Evolutionary conservation across 92 coral and sea anemone species (phyloP).

Genomic region (Umimayanthus kanabou): DNA sequence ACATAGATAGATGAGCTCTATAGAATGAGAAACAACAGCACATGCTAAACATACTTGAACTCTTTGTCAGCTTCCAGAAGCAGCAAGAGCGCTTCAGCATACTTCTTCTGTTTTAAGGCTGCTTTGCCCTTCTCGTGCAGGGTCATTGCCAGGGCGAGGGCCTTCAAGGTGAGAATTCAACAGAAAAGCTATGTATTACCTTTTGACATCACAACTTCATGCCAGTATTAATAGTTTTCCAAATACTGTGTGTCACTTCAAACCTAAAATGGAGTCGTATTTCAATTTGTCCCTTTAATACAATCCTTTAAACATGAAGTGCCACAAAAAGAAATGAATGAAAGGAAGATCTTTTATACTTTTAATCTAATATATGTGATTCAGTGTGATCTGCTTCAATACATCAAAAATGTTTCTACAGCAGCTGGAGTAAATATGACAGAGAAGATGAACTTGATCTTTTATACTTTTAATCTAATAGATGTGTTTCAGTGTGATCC

Average conservation of each 20-base stretch:
- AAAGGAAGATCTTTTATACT: too few species aligned
- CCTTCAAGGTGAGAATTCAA: constrained; percentile 47
- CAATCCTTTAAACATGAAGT: too few species aligned
- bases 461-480: too few species aligned
- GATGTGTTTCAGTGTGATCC: too few species aligned
- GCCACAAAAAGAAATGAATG: too few species aligned
- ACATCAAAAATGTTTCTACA: too few species aligned
- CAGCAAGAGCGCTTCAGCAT: constrained; percentile 79
- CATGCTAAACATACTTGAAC: constrained; percentile 61
- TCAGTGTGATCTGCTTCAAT: too few species aligned
- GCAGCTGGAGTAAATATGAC: too few species aligned
- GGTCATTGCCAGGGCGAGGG: constrained; percentile 86
- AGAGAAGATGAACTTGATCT: too few species aligned
- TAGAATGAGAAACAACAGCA: neutral
- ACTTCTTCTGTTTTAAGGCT: constrained; percentile 62
- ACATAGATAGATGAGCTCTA: neutral
- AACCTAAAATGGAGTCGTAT: too few species aligned
- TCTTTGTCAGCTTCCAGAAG: constrained; percentile 94
- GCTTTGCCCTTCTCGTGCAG: constrained; percentile 88
- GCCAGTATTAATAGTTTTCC: neutral
- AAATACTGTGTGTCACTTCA: neutral
- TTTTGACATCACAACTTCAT: neutral
- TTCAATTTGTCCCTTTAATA: too few species aligned
- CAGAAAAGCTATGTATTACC: neutral
- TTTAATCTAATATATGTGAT: too few species aligned